Evolutionary conservation across 37 sponge, comb jelly and placozoan species (phyloP).

Genomic region (Oopsacas minuta): DNA sequence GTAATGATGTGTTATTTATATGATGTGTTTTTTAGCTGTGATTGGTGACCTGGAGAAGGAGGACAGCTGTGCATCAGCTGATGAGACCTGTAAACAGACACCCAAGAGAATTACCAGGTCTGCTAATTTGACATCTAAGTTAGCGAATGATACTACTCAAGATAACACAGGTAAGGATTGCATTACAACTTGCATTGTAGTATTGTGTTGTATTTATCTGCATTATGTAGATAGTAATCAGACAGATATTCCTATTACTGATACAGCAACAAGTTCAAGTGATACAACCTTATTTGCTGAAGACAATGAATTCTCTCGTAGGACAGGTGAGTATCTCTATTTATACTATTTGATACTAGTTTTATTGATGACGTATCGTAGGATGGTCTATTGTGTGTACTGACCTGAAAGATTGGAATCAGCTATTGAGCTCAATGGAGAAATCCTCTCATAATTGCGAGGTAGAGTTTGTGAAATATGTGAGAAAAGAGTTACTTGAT

Average conservation of each 20-base stretch:
- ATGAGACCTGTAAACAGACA: background rate
- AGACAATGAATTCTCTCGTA: background rate
- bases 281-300: too few species aligned
- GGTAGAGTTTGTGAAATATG: slow-evolving; percentile 16
- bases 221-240: too few species aligned
- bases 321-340: background rate
- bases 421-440: slow-evolving; percentile 29
- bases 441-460: slow-evolving; percentile 20
- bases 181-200: too few species aligned
- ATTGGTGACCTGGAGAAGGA: background rate
- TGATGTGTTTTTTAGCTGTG: too few species aligned
- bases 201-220: too few species aligned
- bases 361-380: background rate
- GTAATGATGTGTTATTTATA: background rate
- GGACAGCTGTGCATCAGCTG: background rate
- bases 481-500: background rate
- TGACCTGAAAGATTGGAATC: slow-evolving; percentile 58
- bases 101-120: background rate
- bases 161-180: too few species aligned
- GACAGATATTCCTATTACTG: background rate
- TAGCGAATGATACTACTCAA: too few species aligned
- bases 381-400: slow-evolving; percentile 50
- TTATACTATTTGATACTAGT: background rate
- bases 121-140: too few species aligned
- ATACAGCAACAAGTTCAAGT: too few species aligned